Conservation (phyloP, 2,888 invertebrate species). For the Ophion costatus region DNA sequence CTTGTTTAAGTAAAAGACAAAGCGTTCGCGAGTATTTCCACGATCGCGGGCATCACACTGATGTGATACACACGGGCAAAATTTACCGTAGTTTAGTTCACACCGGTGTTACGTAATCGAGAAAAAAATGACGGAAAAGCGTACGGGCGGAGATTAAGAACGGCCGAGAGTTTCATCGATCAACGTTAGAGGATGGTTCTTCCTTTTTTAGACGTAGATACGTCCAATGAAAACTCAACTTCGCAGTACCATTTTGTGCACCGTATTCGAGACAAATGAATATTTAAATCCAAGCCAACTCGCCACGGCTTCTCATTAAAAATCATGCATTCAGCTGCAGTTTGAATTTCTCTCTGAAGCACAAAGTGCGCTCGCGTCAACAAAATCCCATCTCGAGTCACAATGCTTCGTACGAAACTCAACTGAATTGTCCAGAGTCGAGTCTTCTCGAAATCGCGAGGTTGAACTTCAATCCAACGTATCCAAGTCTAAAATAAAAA, state of each 20-base stretch:
- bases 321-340: too few species aligned
- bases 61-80: conserved; percentile 19
- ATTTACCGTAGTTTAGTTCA: conserved; percentile 28
- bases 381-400: background rate
- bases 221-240: background rate
- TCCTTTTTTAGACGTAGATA: background rate
- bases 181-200: background rate
- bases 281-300: background rate
- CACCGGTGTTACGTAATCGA: conserved; percentile 24
- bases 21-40: conserved; percentile 14
- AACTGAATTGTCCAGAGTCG: background rate
- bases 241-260: background rate
- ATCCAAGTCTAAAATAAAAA: background rate
- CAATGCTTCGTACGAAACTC: background rate
- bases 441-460: background rate
- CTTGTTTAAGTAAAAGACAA: conserved; percentile 39
- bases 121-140: background rate
- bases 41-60: conserved; percentile 32
- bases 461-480: background rate
- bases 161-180: background rate
- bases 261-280: background rate
- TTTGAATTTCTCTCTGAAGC: too few species aligned
- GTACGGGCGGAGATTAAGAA: conserved; percentile 6
- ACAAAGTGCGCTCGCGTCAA: too few species aligned
- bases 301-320: background rate